A percentile compares a stretch with the other conserved stretches of the same genome.
Conservation (phyloP, 2,888 invertebrate genomes). For the Trachelus tabidus region DNA sequence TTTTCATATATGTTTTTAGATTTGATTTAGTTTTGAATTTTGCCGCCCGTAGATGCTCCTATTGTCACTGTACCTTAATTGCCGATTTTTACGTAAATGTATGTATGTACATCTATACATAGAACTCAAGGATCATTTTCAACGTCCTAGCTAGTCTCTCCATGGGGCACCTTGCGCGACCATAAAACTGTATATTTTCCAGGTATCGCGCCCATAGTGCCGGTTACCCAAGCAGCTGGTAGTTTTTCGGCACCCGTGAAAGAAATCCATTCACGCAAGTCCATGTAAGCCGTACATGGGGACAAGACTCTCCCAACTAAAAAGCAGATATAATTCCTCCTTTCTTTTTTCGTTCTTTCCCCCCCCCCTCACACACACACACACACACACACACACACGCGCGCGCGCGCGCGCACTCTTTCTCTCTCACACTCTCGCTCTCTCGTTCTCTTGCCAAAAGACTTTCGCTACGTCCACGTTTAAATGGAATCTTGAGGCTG, state of each 20-base stretch:
- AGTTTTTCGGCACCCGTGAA: constrained; percentile 12
- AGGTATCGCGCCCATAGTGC: neutral
- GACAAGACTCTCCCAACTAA: constrained; percentile 15
- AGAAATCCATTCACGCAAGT: constrained; percentile 17
- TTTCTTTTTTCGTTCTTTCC: neutral
- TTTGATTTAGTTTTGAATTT: neutral
- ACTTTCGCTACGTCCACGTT: constrained; percentile 1
- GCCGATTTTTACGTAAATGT: neutral
- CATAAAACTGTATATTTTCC: neutral
- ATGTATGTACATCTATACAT: neutral
- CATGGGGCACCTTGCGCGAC: neutral
- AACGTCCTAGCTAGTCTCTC: neutral
- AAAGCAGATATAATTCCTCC: constrained; percentile 22
- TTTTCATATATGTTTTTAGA: neutral
- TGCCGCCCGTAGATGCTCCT: neutral
- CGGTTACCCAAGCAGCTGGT: constrained; percentile 17
- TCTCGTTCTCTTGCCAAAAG: neutral
- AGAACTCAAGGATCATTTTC: neutral
- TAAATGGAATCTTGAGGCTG: constrained; percentile 36
- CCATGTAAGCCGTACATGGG: constrained; percentile 30
- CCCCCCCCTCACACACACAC: too few species aligned
- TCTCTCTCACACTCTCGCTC: too few species aligned
- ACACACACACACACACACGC: too few species aligned
- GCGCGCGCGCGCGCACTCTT: too few species aligned
- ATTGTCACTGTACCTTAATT: neutral